phyloP scores from a whole-genome alignment of 2,888 invertebrate species.

The Cosmorhoe ocellata region DNA sequence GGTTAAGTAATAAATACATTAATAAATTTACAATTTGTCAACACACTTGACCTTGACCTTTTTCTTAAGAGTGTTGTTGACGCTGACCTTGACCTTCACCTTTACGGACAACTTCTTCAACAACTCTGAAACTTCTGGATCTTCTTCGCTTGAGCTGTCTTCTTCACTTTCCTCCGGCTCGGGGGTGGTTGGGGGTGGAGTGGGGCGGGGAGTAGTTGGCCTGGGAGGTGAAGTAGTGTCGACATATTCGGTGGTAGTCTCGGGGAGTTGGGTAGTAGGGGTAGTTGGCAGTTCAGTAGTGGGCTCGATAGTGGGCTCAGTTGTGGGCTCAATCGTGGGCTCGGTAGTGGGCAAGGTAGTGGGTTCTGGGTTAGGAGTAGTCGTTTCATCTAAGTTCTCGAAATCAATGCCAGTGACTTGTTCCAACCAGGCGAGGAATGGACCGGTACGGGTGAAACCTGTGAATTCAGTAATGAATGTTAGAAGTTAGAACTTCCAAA shows the following conservation, averaged over 20 bases:
- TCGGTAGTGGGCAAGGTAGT: background rate
- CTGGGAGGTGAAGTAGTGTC: too few species aligned
- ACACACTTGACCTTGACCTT: constrained; percentile 34
- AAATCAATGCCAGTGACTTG: constrained; percentile 63
- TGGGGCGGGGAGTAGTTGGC: too few species aligned
- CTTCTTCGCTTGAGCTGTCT: constrained; percentile 39
- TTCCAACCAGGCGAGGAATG: constrained; percentile 63
- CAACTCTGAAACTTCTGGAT: constrained; percentile 53
- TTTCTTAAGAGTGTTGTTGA: constrained; percentile 54
- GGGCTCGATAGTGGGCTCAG: background rate
- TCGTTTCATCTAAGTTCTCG: constrained; percentile 48
- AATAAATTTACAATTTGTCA: too few species aligned
- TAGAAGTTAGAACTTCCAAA: too few species aligned
- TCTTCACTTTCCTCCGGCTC: too few species aligned
- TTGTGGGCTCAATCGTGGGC: constrained; percentile 9
- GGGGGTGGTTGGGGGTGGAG: too few species aligned
- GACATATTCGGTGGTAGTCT: too few species aligned
- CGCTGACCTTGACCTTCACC: constrained; percentile 66
- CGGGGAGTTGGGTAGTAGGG: too few species aligned
- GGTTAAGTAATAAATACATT: too few species aligned
- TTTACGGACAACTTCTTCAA: constrained; percentile 65
- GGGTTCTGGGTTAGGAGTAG: constrained; percentile 10
- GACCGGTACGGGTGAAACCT: constrained; percentile 70
- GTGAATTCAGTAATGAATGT: background rate
- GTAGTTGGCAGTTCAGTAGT: too few species aligned